phyloP scores from a whole-genome alignment of 37 sponge, comb jelly and placozoan species.

The Theonella swinhoei region DNA sequence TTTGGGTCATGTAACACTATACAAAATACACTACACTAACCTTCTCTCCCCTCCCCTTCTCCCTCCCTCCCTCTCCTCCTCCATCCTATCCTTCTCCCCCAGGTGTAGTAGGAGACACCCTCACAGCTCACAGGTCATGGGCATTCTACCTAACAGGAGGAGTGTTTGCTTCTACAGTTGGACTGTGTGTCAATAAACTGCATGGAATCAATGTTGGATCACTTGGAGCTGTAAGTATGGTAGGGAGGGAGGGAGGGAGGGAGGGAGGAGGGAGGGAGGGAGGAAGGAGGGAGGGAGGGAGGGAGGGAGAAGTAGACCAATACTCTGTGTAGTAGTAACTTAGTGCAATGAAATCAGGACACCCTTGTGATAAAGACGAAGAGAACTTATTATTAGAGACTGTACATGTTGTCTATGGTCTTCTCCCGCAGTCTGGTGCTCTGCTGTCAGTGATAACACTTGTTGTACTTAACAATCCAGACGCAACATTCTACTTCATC shows the following conservation, averaged over 20 bases:
- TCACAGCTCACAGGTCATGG: background rate
- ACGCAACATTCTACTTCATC: slow-evolving; percentile 44
- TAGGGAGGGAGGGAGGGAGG: slow-evolving; percentile 8
- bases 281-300: slow-evolving; percentile 24
- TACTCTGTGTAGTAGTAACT: too few relatives aligned
- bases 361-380: too few relatives aligned
- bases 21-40: background rate
- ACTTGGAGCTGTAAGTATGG: slow-evolving; percentile 66
- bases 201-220: slow-evolving; percentile 12
- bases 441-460: background rate
- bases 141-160: slow-evolving; percentile 20
- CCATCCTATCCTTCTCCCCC: background rate
- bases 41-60: background rate
- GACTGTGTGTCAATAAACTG: slow-evolving; percentile 30
- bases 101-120: slow-evolving; percentile 8
- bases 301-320: too few relatives aligned
- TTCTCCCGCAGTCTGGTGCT: background rate
- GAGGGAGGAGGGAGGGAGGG: slow-evolving; percentile 40
- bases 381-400: too few relatives aligned
- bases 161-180: slow-evolving; percentile 41
- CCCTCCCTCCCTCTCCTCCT: background rate
- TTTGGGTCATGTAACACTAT: background rate
- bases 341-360: too few relatives aligned
- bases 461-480: background rate
- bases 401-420: background rate